A percentile compares a stretch with the other conserved stretches of the same genome.
These are phyloP conservation scores for Drosophila quadrilineata DNA, from an alignment of 1,140 invertebrate species.

Conservation along the genomic window DNA sequence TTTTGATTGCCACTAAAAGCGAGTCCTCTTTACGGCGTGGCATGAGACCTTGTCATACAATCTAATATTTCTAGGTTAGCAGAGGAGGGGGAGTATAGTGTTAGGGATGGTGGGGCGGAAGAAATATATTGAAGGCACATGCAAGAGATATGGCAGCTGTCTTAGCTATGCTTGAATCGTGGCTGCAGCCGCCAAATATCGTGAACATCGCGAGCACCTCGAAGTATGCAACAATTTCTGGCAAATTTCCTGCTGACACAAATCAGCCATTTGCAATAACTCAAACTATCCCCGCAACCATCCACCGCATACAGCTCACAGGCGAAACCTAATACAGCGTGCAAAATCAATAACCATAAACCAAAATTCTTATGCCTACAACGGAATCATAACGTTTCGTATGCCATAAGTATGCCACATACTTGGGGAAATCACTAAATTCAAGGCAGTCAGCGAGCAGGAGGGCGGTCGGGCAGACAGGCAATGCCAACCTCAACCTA, in stretches of 20 bases:
- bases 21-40: background rate
- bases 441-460: constrained; percentile 20
- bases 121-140: constrained; percentile 7
- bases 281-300: constrained; percentile 44
- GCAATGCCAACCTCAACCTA: too few relatives aligned
- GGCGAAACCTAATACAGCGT: background rate
- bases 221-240: constrained; percentile 56
- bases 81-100: background rate
- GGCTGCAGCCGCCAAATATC: too few relatives aligned
- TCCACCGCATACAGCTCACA: background rate
- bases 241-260: constrained; percentile 56
- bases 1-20: constrained; percentile 53
- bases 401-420: constrained; percentile 70
- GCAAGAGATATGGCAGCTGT: background rate
- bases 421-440: constrained; percentile 78
- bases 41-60: background rate
- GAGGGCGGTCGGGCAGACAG: background rate
- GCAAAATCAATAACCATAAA: constrained; percentile 73
- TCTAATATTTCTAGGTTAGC: background rate
- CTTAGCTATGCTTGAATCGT: too few relatives aligned
- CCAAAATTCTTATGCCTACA: constrained; percentile 58
- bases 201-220: constrained; percentile 6
- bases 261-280: constrained; percentile 50
- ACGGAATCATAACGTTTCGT: constrained; percentile 53
- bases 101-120: too few relatives aligned